Conservation (phyloP, 2,113 vertebrate genomes). For the Maccullochella peelii region DNA sequence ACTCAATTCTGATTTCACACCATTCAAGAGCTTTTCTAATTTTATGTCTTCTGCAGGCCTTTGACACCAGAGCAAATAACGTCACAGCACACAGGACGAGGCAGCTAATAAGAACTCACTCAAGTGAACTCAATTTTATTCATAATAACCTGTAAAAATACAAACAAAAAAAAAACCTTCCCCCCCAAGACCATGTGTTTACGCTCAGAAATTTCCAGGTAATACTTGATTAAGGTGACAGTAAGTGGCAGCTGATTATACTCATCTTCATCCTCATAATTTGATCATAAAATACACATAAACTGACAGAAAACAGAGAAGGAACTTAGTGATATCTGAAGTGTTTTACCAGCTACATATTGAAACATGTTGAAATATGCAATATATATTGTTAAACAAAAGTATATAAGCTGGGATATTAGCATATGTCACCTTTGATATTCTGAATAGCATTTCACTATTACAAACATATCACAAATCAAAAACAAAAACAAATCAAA, state of each 20-base stretch:
- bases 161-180: background rate
- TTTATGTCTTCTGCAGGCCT: conserved; percentile 31
- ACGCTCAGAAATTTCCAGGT: background rate
- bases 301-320: background rate
- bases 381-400: background rate
- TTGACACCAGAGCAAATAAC: conserved; percentile 30
- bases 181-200: background rate
- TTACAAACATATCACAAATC: background rate
- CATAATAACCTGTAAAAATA: conserved; percentile 6
- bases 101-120: conserved; percentile 33
- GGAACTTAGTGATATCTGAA: background rate
- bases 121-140: conserved; percentile 30
- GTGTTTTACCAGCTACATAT: background rate
- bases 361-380: background rate
- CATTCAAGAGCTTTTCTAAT: conserved; percentile 39
- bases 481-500: conserved; percentile 15
- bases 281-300: background rate
- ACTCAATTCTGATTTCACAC: conserved; percentile 40
- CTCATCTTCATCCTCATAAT: conserved; percentile 4
- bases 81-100: conserved; percentile 13
- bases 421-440: background rate
- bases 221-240: background rate
- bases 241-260: conserved; percentile 14
- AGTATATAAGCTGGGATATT: background rate
- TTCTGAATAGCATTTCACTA: background rate